A percentile compares a stretch with the other conserved stretches of the same genome.
Conservation (phyloP, 2,113 vertebrate genomes). For the Himantopus leucocephalus region DNA sequence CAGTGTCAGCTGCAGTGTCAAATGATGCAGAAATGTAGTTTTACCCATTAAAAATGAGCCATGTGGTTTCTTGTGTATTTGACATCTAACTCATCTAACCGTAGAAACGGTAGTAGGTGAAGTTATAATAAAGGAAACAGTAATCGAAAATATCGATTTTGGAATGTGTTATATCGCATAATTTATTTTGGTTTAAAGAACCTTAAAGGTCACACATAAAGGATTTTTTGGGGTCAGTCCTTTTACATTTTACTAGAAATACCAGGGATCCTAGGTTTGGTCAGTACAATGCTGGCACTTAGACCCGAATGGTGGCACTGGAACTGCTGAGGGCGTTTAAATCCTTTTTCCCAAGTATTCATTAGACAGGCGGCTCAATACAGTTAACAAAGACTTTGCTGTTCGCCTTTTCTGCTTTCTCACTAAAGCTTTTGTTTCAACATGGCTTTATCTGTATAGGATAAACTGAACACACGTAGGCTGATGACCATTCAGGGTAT, state of each 20-base stretch:
- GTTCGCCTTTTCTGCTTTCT: not conserved
- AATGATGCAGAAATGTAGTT: not conserved
- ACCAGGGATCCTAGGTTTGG: not conserved
- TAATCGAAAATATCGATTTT: not conserved
- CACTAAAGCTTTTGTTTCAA: not conserved
- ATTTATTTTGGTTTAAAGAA: not conserved
- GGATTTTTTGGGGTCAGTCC: too few species aligned
- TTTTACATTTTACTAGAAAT: not conserved
- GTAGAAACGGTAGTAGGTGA: not conserved
- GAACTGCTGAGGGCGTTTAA: not conserved
- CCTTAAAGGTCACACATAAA: not conserved
- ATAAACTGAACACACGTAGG: not conserved
- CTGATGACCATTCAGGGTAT: not conserved
- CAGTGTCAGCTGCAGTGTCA: not conserved
- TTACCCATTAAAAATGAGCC: not conserved
- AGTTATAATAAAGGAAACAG: not conserved
- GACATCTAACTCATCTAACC: not conserved
- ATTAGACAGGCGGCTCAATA: not conserved
- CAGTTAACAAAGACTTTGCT: not conserved
- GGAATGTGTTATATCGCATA: not conserved
- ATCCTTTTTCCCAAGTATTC: not conserved
- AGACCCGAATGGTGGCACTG: not conserved
- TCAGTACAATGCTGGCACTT: not conserved
- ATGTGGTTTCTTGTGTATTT: not conserved
- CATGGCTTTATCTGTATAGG: not conserved